Conservation (phyloP, 2,888 invertebrate genomes). For the Ceraclea dissimilis region DNA sequence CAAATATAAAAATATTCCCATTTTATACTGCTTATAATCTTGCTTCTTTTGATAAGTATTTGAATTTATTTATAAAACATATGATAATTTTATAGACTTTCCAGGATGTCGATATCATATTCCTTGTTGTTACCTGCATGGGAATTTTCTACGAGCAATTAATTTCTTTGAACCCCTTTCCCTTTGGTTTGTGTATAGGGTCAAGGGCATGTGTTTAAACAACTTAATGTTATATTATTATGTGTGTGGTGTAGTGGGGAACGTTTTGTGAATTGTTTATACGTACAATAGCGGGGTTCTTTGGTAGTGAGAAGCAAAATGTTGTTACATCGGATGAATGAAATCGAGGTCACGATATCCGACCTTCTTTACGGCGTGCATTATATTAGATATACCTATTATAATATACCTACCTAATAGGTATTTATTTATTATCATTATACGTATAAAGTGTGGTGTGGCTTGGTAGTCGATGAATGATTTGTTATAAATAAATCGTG, state of each 20-base stretch:
- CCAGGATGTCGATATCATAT: conserved; percentile 16
- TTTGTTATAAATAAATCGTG: no score
- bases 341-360: conserved; percentile 24
- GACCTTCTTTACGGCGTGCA: conserved; percentile 16
- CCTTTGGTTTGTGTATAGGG: conserved; percentile 6
- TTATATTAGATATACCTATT: no score
- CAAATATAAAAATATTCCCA: no score
- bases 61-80: no score
- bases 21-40: no score
- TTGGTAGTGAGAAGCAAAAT: no score
- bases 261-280: neutral
- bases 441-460: no score
- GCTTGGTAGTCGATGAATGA: no score
- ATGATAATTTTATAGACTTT: neutral
- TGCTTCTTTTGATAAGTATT: no score
- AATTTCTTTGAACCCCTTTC: conserved; percentile 3
- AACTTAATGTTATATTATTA: neutral
- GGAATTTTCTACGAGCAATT: conserved; percentile 11
- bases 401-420: conserved; percentile 1
- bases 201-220: conserved; percentile 17
- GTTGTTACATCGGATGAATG: conserved; percentile 15
- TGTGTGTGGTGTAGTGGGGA: neutral
- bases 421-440: no score
- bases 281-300: no score
- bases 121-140: conserved; percentile 15